Evolutionary conservation across 2,797 vertebrate genomes (phyloP).

Genomic region (Natrix natrix): DNA sequence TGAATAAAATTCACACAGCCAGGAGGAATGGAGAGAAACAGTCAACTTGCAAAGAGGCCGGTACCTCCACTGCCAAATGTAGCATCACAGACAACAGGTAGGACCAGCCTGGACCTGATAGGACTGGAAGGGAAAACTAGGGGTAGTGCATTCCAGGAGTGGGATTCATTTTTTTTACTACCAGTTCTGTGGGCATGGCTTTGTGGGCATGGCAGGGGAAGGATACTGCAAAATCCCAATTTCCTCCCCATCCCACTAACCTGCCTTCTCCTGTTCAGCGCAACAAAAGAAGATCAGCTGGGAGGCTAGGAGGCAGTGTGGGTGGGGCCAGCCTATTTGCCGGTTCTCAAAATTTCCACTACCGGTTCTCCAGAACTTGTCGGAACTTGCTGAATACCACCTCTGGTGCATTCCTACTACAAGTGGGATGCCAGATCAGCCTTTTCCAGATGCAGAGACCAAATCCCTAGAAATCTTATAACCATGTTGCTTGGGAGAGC

Average conservation of each 20-base stretch:
- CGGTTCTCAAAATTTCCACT: no score
- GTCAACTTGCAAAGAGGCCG: background rate
- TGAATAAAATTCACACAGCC: background rate
- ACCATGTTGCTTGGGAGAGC: background rate
- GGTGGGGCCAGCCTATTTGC: no score
- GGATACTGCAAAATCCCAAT: no score
- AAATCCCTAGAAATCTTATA: background rate
- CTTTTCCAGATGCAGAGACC: background rate
- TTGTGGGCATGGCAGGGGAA: no score
- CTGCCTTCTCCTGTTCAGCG: no score
- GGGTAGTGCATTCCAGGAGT: background rate
- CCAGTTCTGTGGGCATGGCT: no score
- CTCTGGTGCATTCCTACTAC: background rate
- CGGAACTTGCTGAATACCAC: no score
- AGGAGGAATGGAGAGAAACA: background rate
- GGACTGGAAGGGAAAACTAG: background rate
- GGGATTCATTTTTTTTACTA: no score
- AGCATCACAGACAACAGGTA: constrained; percentile 1
- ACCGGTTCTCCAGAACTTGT: no score
- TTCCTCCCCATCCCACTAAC: no score
- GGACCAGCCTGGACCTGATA: background rate
- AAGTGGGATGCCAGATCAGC: background rate
- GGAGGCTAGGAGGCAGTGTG: no score
- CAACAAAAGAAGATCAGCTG: no score
- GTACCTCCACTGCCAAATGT: background rate